These are phyloP conservation scores for Zeugodacus cucurbitae DNA, from an alignment of 1,140 invertebrate genomes.

Conservation along the genomic window DNA sequence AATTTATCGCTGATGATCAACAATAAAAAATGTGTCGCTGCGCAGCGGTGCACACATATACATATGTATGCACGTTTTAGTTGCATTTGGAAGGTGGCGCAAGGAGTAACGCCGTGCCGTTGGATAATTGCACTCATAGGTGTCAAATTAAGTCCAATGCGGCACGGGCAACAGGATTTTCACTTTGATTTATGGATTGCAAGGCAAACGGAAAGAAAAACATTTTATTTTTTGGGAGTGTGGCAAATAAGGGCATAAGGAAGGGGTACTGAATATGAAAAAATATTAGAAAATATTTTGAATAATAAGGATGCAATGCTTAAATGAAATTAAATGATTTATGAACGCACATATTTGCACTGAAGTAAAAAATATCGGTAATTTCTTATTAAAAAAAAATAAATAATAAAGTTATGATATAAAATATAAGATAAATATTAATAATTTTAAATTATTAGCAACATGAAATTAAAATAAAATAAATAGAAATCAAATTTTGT, in stretches of 20 bases:
- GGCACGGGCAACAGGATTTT: slow-evolving; percentile 3
- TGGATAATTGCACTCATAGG: slow-evolving; percentile 6
- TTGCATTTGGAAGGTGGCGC: not conserved
- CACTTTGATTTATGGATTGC: not conserved
- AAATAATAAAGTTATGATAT: too few relatives aligned
- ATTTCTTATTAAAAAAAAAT: too few relatives aligned
- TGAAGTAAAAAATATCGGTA: too few relatives aligned
- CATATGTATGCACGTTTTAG: not conserved
- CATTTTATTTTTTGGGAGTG: not conserved
- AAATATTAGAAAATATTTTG: not conserved
- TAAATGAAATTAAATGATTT: too few relatives aligned
- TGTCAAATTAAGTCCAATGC: slow-evolving; percentile 27
- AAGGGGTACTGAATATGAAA: not conserved
- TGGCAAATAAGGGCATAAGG: slow-evolving; percentile 15
- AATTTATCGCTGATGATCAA: slow-evolving; percentile 36
- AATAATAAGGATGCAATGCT: not conserved
- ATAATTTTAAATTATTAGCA: too few relatives aligned
- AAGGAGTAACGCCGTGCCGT: not conserved
- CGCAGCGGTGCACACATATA: not conserved
- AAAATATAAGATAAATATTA: too few relatives aligned
- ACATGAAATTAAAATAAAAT: too few relatives aligned
- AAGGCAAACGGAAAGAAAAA: not conserved
- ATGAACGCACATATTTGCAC: too few relatives aligned
- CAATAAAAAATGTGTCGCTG: slow-evolving; percentile 34
- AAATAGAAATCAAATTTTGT: too few relatives aligned